Conservation (phyloP, 1,140 invertebrate species). For the Drosophila carrolli region DNA sequence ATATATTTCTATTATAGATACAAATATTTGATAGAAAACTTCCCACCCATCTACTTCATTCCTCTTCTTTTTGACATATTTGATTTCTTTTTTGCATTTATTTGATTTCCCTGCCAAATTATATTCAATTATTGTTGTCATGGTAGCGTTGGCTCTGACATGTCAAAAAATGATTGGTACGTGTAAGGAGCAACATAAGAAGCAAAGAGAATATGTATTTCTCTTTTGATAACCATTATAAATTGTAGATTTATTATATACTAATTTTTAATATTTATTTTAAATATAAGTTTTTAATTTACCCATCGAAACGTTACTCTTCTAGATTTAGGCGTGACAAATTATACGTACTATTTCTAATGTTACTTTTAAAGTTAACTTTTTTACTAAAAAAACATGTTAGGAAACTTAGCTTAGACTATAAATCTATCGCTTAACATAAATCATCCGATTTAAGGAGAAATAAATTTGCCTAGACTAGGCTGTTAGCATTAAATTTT, state of each 20-base stretch:
- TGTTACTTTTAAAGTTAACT: no score
- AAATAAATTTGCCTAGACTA: not conserved
- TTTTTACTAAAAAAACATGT: no score
- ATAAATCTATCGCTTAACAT: not conserved
- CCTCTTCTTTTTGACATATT: conserved; percentile 19
- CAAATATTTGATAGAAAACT: conserved; percentile 20
- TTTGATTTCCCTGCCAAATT: conserved; percentile 55
- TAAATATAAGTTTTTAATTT: no score
- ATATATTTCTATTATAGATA: conserved; percentile 42
- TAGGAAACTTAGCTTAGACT: no score
- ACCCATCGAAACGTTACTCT: no score
- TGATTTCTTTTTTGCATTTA: conserved; percentile 50
- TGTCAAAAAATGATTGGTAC: not conserved
- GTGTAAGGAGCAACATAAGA: not conserved
- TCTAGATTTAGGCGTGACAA: no score
- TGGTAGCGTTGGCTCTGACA: conserved; percentile 19
- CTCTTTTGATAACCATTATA: not conserved
- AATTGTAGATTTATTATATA: no score
- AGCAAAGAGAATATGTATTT: not conserved
- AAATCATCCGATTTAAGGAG: not conserved
- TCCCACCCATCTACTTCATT: not conserved
- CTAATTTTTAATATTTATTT: no score
- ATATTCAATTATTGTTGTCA: conserved; percentile 56
- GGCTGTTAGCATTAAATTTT: not conserved
- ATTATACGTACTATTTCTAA: no score